Evolutionary conservation across 2,113 vertebrate genomes (phyloP).

Genomic region (Gopherus evgoodei): DNA sequence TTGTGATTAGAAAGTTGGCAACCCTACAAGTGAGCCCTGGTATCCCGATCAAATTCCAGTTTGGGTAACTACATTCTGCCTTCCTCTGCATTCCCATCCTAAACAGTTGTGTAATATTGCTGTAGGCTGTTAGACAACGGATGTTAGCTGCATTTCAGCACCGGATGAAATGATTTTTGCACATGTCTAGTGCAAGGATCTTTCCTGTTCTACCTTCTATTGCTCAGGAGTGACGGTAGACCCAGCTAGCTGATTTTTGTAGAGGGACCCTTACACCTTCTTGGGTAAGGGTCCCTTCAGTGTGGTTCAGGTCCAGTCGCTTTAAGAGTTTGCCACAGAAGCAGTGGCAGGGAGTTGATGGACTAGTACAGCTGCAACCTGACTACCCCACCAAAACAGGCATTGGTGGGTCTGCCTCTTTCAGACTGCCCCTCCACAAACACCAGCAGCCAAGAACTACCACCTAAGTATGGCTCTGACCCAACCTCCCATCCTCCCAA

Average conservation of each 20-base stretch:
- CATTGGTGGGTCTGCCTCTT: neutral
- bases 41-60: neutral
- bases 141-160: accelerated
- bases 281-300: neutral
- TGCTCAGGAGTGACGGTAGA: neutral
- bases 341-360: neutral
- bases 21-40: neutral
- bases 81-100: neutral
- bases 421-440: neutral
- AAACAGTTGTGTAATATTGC: neutral
- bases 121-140: neutral
- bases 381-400: neutral
- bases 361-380: neutral
- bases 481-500: neutral
- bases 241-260: neutral
- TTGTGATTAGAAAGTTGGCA: too few species aligned
- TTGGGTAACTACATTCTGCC: neutral
- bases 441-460: neutral
- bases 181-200: neutral
- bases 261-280: neutral
- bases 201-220: neutral
- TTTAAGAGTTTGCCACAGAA: neutral
- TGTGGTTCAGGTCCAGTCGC: neutral
- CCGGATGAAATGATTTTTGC: neutral
- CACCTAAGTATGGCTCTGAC: neutral